A percentile compares a stretch with the other conserved stretches of the same genome.
Evolutionary conservation across 2,113 vertebrate genomes (phyloP).

Genomic region (Athene cunicularia): DNA sequence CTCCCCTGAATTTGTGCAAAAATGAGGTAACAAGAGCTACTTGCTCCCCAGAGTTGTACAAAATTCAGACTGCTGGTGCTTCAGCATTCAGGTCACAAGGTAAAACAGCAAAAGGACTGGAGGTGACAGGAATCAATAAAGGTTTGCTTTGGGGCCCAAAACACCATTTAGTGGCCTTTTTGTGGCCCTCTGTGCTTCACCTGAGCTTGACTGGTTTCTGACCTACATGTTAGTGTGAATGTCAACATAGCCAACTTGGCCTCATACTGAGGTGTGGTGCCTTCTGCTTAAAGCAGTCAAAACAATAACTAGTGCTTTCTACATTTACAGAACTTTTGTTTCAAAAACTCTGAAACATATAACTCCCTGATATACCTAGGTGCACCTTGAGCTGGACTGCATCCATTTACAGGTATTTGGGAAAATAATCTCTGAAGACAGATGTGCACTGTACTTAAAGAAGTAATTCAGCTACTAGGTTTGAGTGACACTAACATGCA

Average conservation of each 20-base stretch:
- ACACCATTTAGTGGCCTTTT: not conserved
- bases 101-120: not conserved
- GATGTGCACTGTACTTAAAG: not conserved
- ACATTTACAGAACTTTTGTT: not conserved
- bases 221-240: not conserved
- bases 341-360: not conserved
- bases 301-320: not conserved
- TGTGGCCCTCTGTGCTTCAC: not conserved
- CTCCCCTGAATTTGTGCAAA: not conserved
- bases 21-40: not conserved
- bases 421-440: not conserved
- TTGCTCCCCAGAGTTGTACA: not conserved
- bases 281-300: not conserved
- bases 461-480: not conserved
- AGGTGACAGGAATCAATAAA: not conserved
- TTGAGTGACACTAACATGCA: not conserved
- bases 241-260: rapidly evolving
- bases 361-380: not conserved
- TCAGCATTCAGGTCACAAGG: not conserved
- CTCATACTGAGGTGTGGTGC: not conserved
- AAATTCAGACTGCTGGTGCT: not conserved
- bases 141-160: not conserved
- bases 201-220: not conserved
- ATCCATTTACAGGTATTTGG: not conserved
- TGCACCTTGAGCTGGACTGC: not conserved